Percentiles rank a stretch among this genome's conserved stretches.
Conservation (phyloP, 2,113 vertebrate genomes). For the Martes martes region DNA sequence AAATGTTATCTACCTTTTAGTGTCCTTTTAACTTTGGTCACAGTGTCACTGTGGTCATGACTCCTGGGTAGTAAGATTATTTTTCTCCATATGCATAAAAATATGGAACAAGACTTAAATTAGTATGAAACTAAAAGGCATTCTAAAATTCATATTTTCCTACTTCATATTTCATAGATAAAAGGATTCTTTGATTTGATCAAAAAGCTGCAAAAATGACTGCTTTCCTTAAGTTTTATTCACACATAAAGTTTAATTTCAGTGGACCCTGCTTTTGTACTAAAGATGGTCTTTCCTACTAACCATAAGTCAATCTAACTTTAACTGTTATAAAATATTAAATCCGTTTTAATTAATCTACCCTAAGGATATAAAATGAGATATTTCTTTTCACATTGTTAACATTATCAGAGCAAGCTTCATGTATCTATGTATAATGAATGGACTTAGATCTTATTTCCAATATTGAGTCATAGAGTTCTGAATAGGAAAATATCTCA, state of each 20-base stretch:
- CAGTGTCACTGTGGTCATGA: not conserved
- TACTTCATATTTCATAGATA: not conserved
- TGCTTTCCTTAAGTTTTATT: not conserved
- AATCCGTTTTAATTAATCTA: slow-evolving; percentile 45
- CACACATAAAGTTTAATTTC: not conserved
- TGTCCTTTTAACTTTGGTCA: not conserved
- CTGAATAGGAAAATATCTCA: not conserved
- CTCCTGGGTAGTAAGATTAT: not conserved
- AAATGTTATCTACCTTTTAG: not conserved
- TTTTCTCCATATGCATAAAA: not conserved
- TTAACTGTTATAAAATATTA: slow-evolving; percentile 57
- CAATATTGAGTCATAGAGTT: not conserved
- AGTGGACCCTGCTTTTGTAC: not conserved
- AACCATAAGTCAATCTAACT: not conserved
- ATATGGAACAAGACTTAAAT: not conserved
- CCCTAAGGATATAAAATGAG: not conserved
- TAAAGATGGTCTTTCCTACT: not conserved
- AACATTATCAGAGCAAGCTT: not conserved
- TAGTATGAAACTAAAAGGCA: not conserved
- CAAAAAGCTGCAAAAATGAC: not conserved
- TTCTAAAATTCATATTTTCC: not conserved
- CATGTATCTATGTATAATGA: not conserved
- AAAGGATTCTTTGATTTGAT: not conserved
- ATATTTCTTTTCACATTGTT: not conserved
- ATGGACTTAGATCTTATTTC: not conserved